Conservation (phyloP, 2,113 vertebrate species). For the Sigmodon hispidus region DNA sequence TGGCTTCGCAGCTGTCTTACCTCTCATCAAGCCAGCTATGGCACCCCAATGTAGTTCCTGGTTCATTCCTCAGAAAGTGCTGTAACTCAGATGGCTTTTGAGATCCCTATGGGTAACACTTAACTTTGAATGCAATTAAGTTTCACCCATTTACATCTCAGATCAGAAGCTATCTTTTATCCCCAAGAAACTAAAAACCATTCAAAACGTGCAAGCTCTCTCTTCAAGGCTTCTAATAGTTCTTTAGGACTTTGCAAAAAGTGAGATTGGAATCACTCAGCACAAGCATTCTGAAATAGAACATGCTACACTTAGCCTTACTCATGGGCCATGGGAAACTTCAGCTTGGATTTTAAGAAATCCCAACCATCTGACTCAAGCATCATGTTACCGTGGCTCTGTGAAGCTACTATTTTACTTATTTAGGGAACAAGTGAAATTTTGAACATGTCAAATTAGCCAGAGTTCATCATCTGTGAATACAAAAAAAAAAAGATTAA, state of each 20-base stretch:
- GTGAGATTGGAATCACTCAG: conserved; percentile 5
- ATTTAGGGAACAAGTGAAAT: not conserved
- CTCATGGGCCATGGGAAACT: not conserved
- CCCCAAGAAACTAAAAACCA: conserved; percentile 10
- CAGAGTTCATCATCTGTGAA: not conserved
- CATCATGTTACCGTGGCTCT: not conserved
- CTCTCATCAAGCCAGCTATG: not conserved
- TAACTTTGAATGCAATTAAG: conserved; percentile 16
- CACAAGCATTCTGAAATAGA: not conserved
- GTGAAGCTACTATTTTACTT: not conserved
- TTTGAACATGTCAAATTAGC: not conserved
- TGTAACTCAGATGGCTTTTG: conserved; percentile 11
- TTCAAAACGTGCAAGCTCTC: not conserved
- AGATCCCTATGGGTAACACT: not conserved
- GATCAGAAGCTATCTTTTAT: conserved; percentile 5
- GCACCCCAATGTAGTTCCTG: not conserved
- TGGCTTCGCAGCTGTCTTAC: not conserved
- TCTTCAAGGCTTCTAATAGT: not conserved
- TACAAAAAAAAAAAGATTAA: not conserved
- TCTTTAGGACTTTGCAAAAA: conserved; percentile 12
- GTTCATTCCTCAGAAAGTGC: not conserved
- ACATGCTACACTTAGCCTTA: conserved; percentile 32
- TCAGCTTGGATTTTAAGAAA: not conserved
- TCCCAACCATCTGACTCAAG: not conserved
- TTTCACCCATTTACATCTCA: not conserved